Conservation (phyloP, 2,113 vertebrate genomes). For the Junco hyemalis region DNA sequence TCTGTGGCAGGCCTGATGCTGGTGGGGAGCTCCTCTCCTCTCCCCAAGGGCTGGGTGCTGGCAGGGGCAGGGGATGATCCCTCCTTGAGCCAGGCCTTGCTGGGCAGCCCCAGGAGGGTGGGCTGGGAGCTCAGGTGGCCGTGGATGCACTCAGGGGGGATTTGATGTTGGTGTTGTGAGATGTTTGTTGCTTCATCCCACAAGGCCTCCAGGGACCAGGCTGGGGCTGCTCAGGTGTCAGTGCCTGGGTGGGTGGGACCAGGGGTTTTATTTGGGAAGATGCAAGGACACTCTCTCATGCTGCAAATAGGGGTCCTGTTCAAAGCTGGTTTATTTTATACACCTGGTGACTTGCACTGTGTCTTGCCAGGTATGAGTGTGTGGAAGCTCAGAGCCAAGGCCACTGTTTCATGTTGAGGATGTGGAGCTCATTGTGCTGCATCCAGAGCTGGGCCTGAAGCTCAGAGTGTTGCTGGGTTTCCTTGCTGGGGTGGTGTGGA, state of each 20-base stretch:
- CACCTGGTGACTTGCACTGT: not conserved
- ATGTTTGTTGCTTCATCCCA: not conserved
- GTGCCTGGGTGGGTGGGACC: not conserved
- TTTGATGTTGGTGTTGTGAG: not conserved
- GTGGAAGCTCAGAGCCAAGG: not conserved
- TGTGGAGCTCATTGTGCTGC: rapidly evolving
- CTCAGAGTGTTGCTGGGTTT: not conserved
- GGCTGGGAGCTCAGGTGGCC: not conserved
- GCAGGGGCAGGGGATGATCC: rapidly evolving
- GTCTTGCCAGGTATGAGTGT: not conserved
- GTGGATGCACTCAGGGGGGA: not conserved
- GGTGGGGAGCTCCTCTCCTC: not conserved
- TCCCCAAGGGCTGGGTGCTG: not conserved
- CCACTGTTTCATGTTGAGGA: rapidly evolving
- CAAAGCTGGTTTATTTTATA: not conserved
- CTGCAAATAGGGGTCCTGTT: not conserved
- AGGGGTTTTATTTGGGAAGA: not conserved
- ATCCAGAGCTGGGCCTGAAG: not conserved
- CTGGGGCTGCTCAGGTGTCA: not conserved
- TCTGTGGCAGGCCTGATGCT: not conserved
- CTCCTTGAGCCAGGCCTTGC: not conserved
- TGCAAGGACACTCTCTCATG: rapidly evolving
- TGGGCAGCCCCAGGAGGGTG: not conserved
- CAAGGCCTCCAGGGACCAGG: not conserved
- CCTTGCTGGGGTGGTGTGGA: not conserved